Evolutionary conservation across 2,797 vertebrate species (phyloP), one percentile per base, ranked within the genome.

Genomic region (Selene dorsalis): DNA sequence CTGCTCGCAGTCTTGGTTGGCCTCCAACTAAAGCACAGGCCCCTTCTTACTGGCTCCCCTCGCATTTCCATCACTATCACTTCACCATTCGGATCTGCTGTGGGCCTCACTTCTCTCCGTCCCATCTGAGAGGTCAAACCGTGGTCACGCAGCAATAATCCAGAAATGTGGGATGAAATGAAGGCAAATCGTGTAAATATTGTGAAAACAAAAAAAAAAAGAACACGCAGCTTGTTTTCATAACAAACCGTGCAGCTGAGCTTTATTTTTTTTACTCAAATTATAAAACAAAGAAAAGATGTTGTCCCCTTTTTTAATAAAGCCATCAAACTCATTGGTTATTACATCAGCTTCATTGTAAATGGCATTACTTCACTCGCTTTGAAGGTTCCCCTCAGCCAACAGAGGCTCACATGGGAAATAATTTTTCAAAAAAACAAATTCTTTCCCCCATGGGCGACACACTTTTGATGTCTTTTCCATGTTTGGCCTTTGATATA

Each of bases 1-100:
- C 79, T 81, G 64, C 77, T 82, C 57, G 0, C 22, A 77, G 64
- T 78, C 55, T 83, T 93, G 92, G 89, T 85, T 50, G 1, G 32
- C 12, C 71, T 91, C 91, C 92, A 93, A 90, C 69, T 76, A 87
- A 90, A 92, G 87, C 91, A 91, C 82, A 74, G 61, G 69, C 77
- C 61, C 30, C 68, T 78, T 83, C 78, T 87, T 47, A 57, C 68
- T 82, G 76, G 73, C 79, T 86, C 56, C 53, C 56, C 65, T 74
- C 76, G 63, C 68, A 38, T 85, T 88, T 87, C 82, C 75, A 87
- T 89, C 87, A 75, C 84, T 78, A 76, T 86, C 82, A 39, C 83
- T 75, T 69, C 71, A 59, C 62, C 71, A 35, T 75, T 80, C 6
- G n/a, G 53, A 69, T 81, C 62, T 68, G 69, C 83, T 45, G 73